Base-by-base conservation (phyloP, 2,888 invertebrate genomes). In the Lysandra bellargus region DNA sequence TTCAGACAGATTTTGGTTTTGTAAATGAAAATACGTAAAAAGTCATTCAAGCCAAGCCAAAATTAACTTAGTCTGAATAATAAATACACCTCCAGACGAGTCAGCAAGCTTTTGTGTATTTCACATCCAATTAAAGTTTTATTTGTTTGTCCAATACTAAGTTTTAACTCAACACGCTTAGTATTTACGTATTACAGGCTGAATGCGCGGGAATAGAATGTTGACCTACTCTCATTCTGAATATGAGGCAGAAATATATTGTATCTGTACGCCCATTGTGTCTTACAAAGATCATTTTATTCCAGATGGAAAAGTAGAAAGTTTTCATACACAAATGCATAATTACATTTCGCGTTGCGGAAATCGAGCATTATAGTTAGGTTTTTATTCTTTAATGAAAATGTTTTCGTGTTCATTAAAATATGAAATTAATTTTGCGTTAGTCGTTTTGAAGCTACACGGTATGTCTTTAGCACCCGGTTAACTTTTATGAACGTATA, bases 251-350 rank as follows among this genome's bases (percentile, higher is more conserved):
- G 80, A 80, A 78, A 80, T 83, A 83, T 83, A 83, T 83, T 83
- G 83, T 82, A 83, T 83, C 82, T 82, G 81, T 81, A 79, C 80
- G 79, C n/a, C 79, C 80, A 81, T 83, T 83, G 82, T 83, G 80
- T 80, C 80, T 80, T 79, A 81, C 80, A 83, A 83, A 81, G 82
- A 80, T 81, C 83, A 82, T 80, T 82, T 83, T 80, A 82, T 83
- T 80, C 69, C 79, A 81, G 81, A 81, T 83, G 81, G 81, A 83
- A 82, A 75, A 79, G 74, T 60, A 79, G 79, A 79, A 79, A 79
- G 7, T 74, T 75, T 79, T 74, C 61, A 53, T 76, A 57, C 75
- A 79, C 75, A 79, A 79, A 74, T 74, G 72, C 72, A 73, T 82
- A 81, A 81, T 80, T 81, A 79, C 80, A 78, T 81, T 80, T 81